Base-by-base conservation (phyloP, 37 sponge, comb jelly and placozoan species). In the Hormiphora californensis region DNA sequence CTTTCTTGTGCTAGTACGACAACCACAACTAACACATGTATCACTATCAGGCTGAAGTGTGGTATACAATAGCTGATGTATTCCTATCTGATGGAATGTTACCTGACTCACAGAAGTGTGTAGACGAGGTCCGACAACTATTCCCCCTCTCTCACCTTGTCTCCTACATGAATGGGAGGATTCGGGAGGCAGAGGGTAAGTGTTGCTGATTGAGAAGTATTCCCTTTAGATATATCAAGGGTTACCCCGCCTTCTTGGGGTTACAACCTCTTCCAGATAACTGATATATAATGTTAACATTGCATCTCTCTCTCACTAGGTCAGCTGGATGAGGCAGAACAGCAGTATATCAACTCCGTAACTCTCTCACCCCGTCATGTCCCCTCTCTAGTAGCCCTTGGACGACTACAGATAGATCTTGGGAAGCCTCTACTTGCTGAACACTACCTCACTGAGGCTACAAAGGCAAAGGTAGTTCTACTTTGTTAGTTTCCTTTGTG, bases 81-180 rank as follows among this genome's bases (percentile, higher is more conserved):
- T 73, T 73, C 81, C 44, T 73, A n/a, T 40, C 81, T 5, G 81
- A 73, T 22, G 23, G 43, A 21, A 73, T 39, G 44, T 11, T 73
- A 7, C 17, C 32, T 46, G 81, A 73, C 35, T 43, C 81, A 4
- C 81, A 73, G 81, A 73, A 73, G 46, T 40, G 81, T 73, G 81
- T 73, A 5, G 81, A 73, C 35, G 81, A 73, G 81, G 43, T 73
- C 41, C 40, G 43, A 28, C 81, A 73, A 46, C 81, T 73, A n/a
- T 73, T 73, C 38, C 81, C 81, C 27, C 46, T 73, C 3, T 73
- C 81, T n/a, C 81, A 73, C 38, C 81, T 73, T 12, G 81, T 73
- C 38, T 73, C 81, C 23, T 73, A 73, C 81, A 73, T 73, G 81
- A 73, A 73, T 46, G 81, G 46, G 0, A 39, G 81, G 25, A 27